Evolutionary conservation across 2,888 invertebrate species (phyloP), one percentile per base, ranked within the genome.

Genomic region (Willowsia nigromaculata): DNA sequence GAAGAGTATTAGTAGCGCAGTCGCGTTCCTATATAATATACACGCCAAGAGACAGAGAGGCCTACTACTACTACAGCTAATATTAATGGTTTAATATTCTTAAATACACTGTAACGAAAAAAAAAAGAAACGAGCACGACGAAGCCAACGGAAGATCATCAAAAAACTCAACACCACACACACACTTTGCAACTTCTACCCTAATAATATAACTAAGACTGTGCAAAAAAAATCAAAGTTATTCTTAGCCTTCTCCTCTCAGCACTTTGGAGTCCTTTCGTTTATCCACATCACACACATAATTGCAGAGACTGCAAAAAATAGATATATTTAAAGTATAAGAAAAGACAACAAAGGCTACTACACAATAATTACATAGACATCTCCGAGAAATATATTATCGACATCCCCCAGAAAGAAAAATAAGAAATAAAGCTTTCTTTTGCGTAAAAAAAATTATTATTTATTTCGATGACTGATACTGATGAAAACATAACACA

Each of bases 171-270:
- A 40, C 68, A 18, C 9, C n/a, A 33, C 68, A 68, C 37, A 68
- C n/a, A 68, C 1, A 18, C 47, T 13, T 13, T 47, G 47, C 47
- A 47, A 47, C 47, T 68, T 37, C 3, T 37, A 37, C 68, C 37
- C 68, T 37, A 11, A 25, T 27, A 37, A 22, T 40, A 40, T 71
- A 40, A 71, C 68, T 68, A 40, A 71, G 68, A 71, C 68, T 71
- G 68, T 71, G 68, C 37, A 71, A 71, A 71, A 71, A 71, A 40
- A 40, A 15, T 27, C 27, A 30, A 40, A 25, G 37, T 71, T 71
- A 71, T 71, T 71, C 68, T 71, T 71, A 71, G 68, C 37, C 40
- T 40, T 71, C 40, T 33, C 37, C n/a, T 68, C 62, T 62, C 62
- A 18, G 33, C 40, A 22, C 22, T 71, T 37, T 71, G 68, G 68